phyloP scores from a whole-genome alignment of 2,113 vertebrate species.

The Salvelinus alpinus region DNA sequence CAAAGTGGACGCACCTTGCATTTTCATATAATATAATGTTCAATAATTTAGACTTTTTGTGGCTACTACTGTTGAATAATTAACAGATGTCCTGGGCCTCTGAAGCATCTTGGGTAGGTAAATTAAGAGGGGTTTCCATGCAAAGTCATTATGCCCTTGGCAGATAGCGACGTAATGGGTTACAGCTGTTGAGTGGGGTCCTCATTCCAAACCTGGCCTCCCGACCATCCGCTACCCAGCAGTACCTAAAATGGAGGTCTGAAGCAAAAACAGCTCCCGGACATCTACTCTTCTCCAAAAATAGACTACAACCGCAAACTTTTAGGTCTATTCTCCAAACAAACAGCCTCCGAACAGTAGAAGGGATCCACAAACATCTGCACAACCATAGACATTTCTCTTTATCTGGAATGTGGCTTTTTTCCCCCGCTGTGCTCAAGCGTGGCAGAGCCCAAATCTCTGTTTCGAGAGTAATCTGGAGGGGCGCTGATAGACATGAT shows the following conservation, averaged over 20 bases:
- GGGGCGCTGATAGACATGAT: slow-evolving; percentile 1
- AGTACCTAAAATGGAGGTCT: neutral
- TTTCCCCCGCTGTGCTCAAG: neutral
- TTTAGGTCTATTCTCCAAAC: neutral
- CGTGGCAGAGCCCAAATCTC: neutral
- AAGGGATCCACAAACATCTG: too few species aligned
- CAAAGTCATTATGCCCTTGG: neutral
- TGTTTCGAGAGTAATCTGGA: neutral
- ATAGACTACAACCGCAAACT: neutral
- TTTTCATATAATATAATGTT: neutral
- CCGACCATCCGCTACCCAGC: neutral
- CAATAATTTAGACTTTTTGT: neutral
- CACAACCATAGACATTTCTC: neutral
- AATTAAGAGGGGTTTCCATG: neutral
- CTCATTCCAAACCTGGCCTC: neutral
- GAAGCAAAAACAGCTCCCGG: neutral
- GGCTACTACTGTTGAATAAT: neutral
- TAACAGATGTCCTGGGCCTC: neutral
- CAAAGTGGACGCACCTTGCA: neutral
- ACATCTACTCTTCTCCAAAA: neutral
- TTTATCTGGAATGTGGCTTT: neutral
- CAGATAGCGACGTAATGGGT: neutral
- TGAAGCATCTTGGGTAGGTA: neutral
- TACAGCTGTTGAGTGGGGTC: neutral
- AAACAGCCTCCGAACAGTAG: neutral